Conservation (phyloP, 2,113 vertebrate genomes). For the Dryoscopus gambensis region DNA sequence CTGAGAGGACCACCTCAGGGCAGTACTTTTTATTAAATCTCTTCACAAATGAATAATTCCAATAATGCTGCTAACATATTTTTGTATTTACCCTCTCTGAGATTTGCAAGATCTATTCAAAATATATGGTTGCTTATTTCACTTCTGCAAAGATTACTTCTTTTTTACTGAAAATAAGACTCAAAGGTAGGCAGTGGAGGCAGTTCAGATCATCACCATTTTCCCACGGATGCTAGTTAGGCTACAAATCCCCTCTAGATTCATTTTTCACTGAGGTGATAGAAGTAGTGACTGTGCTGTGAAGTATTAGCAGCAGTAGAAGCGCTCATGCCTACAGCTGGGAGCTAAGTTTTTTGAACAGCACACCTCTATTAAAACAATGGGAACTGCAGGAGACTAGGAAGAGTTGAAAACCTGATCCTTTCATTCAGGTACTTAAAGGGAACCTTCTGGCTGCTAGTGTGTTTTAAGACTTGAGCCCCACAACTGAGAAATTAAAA, state of each 20-base stretch:
- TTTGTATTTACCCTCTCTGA: neutral
- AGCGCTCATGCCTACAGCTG: neutral
- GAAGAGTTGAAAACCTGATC: conserved; percentile 22
- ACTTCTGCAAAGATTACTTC: neutral
- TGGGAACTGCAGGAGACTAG: neutral
- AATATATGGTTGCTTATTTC: neutral
- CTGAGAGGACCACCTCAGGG: neutral
- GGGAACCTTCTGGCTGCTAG: neutral
- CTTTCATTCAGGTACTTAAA: conserved; percentile 10
- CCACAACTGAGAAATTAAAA: conserved; percentile 44
- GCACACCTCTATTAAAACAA: conserved; percentile 42
- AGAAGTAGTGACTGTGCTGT: conserved; percentile 23
- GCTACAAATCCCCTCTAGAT: neutral
- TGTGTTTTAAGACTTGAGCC: neutral
- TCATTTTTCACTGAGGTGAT: neutral
- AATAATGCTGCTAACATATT: neutral
- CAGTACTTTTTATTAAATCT: neutral
- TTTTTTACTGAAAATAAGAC: neutral
- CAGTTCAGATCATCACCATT: neutral
- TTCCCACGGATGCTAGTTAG: neutral
- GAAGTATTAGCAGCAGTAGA: conserved; percentile 15
- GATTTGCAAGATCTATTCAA: neutral
- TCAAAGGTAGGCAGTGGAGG: neutral
- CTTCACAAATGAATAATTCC: neutral
- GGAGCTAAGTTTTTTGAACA: conserved; percentile 32